These are phyloP conservation scores for Clitarchus hookeri DNA, from an alignment of 2,888 invertebrate species.

Conservation along the genomic window DNA sequence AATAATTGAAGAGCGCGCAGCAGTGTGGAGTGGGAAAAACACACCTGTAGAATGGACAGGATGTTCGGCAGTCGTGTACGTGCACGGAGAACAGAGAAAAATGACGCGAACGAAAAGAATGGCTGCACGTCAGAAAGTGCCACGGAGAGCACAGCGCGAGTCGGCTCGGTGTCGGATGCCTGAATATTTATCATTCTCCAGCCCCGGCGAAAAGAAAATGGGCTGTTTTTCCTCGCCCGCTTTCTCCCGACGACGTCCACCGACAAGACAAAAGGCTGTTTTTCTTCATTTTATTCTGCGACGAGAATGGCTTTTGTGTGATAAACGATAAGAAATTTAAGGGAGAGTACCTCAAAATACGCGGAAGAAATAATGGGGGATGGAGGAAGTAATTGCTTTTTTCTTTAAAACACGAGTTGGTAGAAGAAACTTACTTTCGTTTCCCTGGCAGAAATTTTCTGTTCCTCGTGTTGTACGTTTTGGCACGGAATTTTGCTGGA, in stretches of 20 bases:
- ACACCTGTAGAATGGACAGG: neutral
- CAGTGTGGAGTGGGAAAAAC: no score
- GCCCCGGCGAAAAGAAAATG: neutral
- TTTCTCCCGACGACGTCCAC: neutral
- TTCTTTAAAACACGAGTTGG: no score
- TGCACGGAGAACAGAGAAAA: no score
- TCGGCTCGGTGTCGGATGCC: neutral
- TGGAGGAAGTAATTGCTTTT: no score
- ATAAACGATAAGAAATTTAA: neutral
- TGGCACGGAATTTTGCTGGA: no score
- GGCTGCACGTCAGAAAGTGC: neutral
- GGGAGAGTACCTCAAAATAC: neutral
- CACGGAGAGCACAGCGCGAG: neutral
- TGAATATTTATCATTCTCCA: neutral
- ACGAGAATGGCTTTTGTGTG: neutral
- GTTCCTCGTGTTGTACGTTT: no score
- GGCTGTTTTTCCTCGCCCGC: neutral
- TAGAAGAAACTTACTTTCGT: no score
- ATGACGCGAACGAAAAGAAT: neutral
- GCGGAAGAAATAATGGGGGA: no score
- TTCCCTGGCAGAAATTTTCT: no score
- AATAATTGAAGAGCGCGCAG: no score
- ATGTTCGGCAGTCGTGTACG: no score
- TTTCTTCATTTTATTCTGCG: neutral
- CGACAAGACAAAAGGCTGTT: slow-evolving; percentile 4